A percentile compares a stretch with the other conserved stretches of the same genome.
phyloP scores from a whole-genome alignment of 2,797 vertebrate genomes.

The Cheracebus regulus region DNA sequence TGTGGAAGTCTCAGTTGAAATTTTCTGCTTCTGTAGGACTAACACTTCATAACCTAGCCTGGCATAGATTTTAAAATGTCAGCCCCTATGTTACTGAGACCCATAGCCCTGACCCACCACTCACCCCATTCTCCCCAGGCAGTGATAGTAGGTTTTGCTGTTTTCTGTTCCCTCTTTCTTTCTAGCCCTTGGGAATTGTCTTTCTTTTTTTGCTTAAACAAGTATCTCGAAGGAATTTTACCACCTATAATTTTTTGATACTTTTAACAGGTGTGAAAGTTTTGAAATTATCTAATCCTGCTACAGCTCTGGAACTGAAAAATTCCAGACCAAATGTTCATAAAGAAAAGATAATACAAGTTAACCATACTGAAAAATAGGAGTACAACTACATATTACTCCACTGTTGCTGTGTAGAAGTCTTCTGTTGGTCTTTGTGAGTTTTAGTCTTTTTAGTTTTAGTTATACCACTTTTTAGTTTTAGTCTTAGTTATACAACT shows the following conservation, averaged over 20 bases:
- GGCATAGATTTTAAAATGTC: not conserved
- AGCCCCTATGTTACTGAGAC: not conserved
- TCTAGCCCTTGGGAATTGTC: not conserved
- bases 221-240: not conserved
- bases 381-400: too few relatives aligned
- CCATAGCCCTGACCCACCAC: not conserved
- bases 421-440: not conserved
- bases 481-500: not conserved
- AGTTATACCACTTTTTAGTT: not conserved
- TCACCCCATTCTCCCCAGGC: not conserved
- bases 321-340: not conserved
- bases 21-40: not conserved
- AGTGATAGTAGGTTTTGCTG: not conserved
- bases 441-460: not conserved
- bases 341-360: not conserved
- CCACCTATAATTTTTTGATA: not conserved
- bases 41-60: not conserved
- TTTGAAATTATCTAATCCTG: not conserved
- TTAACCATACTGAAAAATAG: too few relatives aligned
- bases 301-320: not conserved
- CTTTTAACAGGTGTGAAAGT: not conserved
- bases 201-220: not conserved
- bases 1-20: not conserved
- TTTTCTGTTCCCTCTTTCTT: not conserved
- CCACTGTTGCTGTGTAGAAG: too few relatives aligned